Evolutionary conservation across 2,113 vertebrate genomes (phyloP).

Genomic region (Engraulis encrasicolus): DNA sequence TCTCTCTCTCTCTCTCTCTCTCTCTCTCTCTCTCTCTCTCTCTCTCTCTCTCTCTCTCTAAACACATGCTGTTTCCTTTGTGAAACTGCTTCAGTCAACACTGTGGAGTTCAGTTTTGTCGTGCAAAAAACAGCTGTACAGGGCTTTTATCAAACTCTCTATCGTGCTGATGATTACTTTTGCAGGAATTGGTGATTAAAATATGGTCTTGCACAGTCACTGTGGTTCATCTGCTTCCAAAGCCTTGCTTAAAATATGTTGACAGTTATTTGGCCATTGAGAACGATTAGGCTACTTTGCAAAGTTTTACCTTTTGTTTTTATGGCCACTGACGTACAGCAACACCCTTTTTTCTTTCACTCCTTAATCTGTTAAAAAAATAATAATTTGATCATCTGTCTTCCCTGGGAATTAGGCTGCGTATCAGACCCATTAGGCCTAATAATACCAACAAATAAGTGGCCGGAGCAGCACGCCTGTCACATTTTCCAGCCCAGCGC

Average conservation of each 20-base stretch:
- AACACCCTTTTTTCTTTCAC: neutral
- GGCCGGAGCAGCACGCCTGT: constrained; percentile 29
- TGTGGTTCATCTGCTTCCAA: neutral
- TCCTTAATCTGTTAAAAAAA: neutral
- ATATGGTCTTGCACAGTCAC: neutral
- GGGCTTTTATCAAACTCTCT: neutral
- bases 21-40: no score
- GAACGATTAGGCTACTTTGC: neutral
- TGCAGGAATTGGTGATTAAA: neutral
- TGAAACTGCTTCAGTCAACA: no score
- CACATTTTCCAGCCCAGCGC: constrained; percentile 30
- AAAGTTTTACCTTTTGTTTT: constrained; percentile 11
- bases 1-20: no score
- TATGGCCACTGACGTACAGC: constrained; percentile 1
- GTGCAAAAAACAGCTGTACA: neutral
- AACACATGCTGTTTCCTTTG: no score
- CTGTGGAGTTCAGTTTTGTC: no score
- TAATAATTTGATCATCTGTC: neutral
- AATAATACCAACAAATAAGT: constrained; percentile 26
- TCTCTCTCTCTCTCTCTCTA: no score
- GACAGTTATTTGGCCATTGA: neutral
- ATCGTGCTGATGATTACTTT: neutral
- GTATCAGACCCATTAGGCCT: constrained; percentile 10
- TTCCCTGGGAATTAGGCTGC: neutral
- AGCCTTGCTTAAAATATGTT: neutral